Base-by-base conservation (phyloP, 2,888 invertebrate species). In the Antheraea assamensis region DNA sequence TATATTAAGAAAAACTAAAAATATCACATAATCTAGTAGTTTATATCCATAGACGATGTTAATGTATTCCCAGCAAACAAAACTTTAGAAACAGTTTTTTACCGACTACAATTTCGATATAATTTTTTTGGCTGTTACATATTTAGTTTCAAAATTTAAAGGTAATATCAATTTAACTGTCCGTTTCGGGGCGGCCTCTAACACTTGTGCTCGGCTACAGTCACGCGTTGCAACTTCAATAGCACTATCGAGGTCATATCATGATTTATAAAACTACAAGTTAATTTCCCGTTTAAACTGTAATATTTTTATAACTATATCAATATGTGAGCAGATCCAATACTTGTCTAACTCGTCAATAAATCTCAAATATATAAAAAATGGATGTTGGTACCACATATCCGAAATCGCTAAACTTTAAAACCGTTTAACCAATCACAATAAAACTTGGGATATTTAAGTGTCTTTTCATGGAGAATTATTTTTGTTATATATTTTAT, bases 141-240 rank as follows among this genome's bases (percentile, higher is more conserved):
- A 64, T 64, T 30, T 30, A 64, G 27, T 30, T n/a, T 27, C 17
- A 27, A 64, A 64, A 15, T 30, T 15, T 64, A 64, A 64, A 64
- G 30, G 61, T 64, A 64, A 64, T 27, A 30, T 27, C 27, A 64
- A 30, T 64, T 64, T 64, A 64, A 30, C 30, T 64, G 61, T 5
- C 30, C 30, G 13, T 64, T 64, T 64, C 61, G 61, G 61, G 61
- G 61, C 61, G 61, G 61, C 61, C 61, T 64, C 61, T 64, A 64
- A 64, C 61, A 64, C 61, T 64, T 30, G 61, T 64, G 30, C 61
- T 30, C 61, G 30, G 15, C 15, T 30, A 64, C 61, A 64, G 61
- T 64, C 61, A 64, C 61, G 61, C 61, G 61, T 64, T 64, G 27
- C 61, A 64, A 64, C 61, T 27, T 27, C 61, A 64, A 64, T 64